phyloP scores from a whole-genome alignment of 2,797 vertebrate genomes.

The Australoheros facetus region DNA sequence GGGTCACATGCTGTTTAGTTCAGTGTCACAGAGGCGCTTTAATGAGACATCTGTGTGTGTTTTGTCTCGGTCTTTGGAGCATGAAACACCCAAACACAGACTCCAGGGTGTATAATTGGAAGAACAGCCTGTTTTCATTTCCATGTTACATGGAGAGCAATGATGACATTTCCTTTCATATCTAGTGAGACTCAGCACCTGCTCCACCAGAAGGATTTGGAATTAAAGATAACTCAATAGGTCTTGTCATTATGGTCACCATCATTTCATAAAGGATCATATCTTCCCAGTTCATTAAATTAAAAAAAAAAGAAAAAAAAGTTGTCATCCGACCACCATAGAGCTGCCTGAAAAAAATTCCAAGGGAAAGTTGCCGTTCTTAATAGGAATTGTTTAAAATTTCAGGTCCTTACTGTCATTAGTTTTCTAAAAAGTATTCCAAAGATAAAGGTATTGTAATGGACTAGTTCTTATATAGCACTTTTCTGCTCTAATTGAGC shows the following conservation, averaged over 20 bases:
- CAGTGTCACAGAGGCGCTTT: constrained; percentile 19
- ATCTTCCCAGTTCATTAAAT: no score
- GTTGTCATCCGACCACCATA: no score
- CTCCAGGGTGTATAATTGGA: constrained; percentile 9
- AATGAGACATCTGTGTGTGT: constrained; percentile 25
- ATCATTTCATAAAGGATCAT: no score
- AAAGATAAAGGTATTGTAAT: no score
- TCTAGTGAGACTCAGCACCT: background rate
- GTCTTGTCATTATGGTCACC: background rate
- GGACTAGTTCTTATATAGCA: no score
- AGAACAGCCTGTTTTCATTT: constrained; percentile 50
- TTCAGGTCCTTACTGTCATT: no score
- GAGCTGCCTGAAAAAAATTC: no score
- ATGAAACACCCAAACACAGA: constrained; percentile 15
- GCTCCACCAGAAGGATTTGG: background rate
- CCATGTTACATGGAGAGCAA: background rate
- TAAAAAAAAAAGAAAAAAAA: no score
- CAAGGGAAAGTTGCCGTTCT: no score
- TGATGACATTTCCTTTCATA: constrained; percentile 50
- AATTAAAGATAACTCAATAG: background rate
- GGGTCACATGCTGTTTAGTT: constrained; percentile 36
- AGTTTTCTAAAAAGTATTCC: no score
- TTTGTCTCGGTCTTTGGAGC: constrained; percentile 16
- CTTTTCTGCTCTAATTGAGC: no score
- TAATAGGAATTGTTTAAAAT: no score